Conservation (phyloP, 2,797 vertebrate species). For the Pachyuromys duprasi region DNA sequence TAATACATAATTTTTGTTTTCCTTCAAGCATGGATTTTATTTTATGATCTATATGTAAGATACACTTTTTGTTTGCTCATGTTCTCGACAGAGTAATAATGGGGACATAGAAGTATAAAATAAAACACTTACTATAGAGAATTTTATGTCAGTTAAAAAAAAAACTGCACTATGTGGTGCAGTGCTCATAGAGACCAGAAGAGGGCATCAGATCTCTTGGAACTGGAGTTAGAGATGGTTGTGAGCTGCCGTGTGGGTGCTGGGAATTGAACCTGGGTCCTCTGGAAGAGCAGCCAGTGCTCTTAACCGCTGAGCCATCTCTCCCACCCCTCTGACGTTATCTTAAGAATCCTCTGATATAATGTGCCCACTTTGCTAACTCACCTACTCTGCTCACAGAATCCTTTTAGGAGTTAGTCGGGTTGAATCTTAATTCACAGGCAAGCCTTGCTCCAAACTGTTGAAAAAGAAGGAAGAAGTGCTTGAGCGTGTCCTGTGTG, state of each 20-base stretch:
- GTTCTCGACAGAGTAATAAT: conserved; percentile 40
- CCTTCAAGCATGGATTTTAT: not conserved
- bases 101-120: not conserved
- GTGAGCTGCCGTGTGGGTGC: not conserved
- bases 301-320: not conserved
- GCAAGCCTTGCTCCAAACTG: not conserved
- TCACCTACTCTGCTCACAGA: not conserved
- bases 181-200: not conserved
- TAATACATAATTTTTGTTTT: not conserved
- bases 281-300: not conserved
- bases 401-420: not conserved
- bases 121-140: not conserved
- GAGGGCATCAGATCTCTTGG: not conserved
- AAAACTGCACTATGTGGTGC: not conserved
- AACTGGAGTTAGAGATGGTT: not conserved
- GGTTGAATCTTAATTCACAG: not conserved
- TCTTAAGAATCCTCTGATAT: not conserved
- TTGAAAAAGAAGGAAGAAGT: conserved; percentile 25
- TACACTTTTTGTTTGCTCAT: conserved; percentile 5
- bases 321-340: not conserved
- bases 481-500: conserved; percentile 7
- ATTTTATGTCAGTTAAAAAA: not conserved
- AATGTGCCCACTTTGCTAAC: not conserved
- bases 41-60: not conserved
- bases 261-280: not conserved